phyloP scores from a whole-genome alignment of 2,797 vertebrate species.

The Platyrinchus mystaceus region DNA sequence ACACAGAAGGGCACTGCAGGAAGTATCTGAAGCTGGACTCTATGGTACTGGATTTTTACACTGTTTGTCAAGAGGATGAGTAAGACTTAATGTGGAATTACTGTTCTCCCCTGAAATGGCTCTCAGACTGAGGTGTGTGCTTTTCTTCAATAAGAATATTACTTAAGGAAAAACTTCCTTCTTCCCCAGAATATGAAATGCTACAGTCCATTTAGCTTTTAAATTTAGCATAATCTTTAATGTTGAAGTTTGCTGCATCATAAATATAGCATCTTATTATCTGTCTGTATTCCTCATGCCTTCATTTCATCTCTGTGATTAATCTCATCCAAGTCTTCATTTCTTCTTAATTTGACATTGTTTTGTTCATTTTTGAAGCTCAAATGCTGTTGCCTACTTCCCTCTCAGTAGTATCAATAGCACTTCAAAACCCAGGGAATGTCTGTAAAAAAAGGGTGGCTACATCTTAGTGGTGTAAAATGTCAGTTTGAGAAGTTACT shows the following conservation, averaged over 20 bases:
- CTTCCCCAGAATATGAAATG: not conserved
- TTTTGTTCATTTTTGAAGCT: not conserved
- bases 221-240: not conserved
- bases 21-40: not conserved
- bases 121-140: not conserved
- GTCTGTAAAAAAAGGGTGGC: not conserved
- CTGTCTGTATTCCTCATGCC: not conserved
- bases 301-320: not conserved
- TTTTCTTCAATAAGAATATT: not conserved
- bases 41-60: not conserved
- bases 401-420: not conserved
- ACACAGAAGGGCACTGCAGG: not conserved
- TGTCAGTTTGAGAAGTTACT: not conserved
- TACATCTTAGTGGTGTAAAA: not conserved
- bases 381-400: not conserved
- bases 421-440: not conserved
- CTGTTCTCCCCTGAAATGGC: not conserved
- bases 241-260: not conserved
- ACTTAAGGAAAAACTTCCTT: not conserved
- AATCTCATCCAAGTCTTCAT: not conserved
- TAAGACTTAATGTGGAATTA: not conserved
- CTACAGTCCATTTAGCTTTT: accelerated
- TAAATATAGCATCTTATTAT: not conserved
- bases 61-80: not conserved
- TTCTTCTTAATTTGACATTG: not conserved